Base-by-base conservation (phyloP, 2,888 invertebrate genomes). In the Cancer borealis region DNA sequence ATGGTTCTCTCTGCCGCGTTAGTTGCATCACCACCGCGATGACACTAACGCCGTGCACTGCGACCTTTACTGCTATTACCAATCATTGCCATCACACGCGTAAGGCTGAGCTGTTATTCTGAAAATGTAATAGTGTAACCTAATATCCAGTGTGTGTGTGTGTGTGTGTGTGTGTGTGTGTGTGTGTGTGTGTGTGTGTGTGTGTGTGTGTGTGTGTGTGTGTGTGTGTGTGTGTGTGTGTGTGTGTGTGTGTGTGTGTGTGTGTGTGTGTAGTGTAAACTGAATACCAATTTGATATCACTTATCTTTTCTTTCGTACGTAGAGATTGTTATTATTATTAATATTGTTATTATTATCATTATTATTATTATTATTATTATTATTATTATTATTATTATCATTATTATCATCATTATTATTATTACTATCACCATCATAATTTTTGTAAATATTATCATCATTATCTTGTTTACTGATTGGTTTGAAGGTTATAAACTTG, bases 141-240 rank as follows among this genome's bases (percentile, higher is more conserved):
- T 66, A 66, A 66, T 66, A n/a, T n/a, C n/a, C n/a, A n/a, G 4
- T 66, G 66, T 66, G 66, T 66, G 66, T 66, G 66, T 66, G 66
- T 66, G 66, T 66, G 66, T 66, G 66, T 49, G 49, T 49, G 49
- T 49, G 49, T 49, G 49, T 49, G 49, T 49, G 49, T 49, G 49
- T 49, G 49, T 49, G 49, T 49, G 49, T 49, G 49, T 49, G 49
- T 49, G 49, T 49, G 49, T 49, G 49, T 49, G 49, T 49, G 49
- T 49, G 49, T 49, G 49, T 49, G 49, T 49, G 49, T 49, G 49
- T 49, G 49, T 49, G 54, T 54, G 54, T 54, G 54, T 54, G 54
- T 54, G 54, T 54, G 54, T 54, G 54, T 54, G 54, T 54, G 5
- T 54, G 54, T 54, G 54, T 10, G 54, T 54, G 54, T 54, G 54